Evolutionary conservation across 2,113 vertebrate species (phyloP).

Genomic region (Gasterosteus nipponicus): DNA sequence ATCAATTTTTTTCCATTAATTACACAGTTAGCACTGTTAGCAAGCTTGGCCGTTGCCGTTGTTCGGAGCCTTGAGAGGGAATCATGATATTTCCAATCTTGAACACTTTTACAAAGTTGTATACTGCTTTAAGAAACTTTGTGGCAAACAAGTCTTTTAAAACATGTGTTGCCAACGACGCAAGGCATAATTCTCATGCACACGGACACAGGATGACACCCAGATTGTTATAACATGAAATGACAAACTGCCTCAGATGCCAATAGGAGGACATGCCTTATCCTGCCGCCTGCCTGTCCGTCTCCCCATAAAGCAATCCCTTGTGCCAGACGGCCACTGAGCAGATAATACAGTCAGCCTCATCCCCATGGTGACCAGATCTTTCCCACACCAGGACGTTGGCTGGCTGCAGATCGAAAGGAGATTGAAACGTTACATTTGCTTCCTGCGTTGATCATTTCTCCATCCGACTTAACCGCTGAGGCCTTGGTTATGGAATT

Average conservation of each 20-base stretch:
- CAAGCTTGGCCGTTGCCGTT: neutral
- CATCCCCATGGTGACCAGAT: conserved; percentile 71
- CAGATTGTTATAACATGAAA: conserved; percentile 36
- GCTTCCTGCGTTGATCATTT: neutral
- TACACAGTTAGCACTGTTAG: neutral
- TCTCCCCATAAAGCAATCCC: conserved; percentile 47
- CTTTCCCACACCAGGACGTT: conserved; percentile 50
- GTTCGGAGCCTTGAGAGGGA: neutral
- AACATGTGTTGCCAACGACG: conserved; percentile 11
- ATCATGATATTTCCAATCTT: neutral
- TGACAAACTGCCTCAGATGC: conserved; percentile 39
- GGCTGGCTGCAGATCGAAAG: conserved; percentile 47
- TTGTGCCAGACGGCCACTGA: conserved; percentile 64
- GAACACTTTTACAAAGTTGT: conserved; percentile 8
- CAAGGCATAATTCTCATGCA: conserved; percentile 6
- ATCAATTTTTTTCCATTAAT: neutral
- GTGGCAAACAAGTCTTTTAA: conserved; percentile 1
- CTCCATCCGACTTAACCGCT: conserved; percentile 7
- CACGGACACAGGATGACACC: conserved; percentile 3
- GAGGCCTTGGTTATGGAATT: conserved; percentile 22
- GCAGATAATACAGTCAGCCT: conserved; percentile 68
- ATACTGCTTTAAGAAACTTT: conserved; percentile 4
- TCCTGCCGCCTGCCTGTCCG: conserved; percentile 49
- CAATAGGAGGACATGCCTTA: conserved; percentile 52
- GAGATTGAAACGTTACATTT: conserved; percentile 36